Conservation (phyloP, 2,888 invertebrate genomes). For the Drosophila stalkeri region DNA sequence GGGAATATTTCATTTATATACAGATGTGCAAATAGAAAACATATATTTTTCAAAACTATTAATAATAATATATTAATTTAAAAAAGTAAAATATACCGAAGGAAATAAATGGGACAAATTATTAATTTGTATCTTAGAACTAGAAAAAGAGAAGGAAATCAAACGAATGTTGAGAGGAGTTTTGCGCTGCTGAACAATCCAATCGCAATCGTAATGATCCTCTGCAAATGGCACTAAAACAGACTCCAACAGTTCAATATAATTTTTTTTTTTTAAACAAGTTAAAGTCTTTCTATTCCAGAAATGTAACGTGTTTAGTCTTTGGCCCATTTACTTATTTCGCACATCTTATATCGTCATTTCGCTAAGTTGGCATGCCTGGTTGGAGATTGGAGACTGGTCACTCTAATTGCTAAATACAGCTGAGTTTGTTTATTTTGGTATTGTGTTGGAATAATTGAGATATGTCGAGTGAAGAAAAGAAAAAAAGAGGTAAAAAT, state of each 20-base stretch:
- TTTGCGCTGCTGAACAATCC: neutral
- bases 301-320: too few relatives aligned
- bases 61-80: too few relatives aligned
- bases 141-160: neutral
- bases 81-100: too few relatives aligned
- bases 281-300: neutral
- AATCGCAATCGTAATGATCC: neutral
- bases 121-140: neutral
- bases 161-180: neutral
- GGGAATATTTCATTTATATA: too few relatives aligned
- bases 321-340: neutral
- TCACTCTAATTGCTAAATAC: slow-evolving; percentile 5
- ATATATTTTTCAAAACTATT: too few relatives aligned
- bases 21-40: too few relatives aligned
- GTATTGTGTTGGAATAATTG: slow-evolving; percentile 1
- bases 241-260: neutral
- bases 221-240: neutral
- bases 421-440: slow-evolving; percentile 26
- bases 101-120: neutral
- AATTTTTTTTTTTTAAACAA: neutral
- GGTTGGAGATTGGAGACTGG: neutral
- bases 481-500: slow-evolving; percentile 33
- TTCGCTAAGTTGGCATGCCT: slow-evolving; percentile 18
- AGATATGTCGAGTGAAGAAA: slow-evolving; percentile 29
- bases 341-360: neutral